These are phyloP conservation scores for Ceyx melanurus DNA, from an alignment of 2,113 vertebrate genomes.

Conservation along the genomic window DNA sequence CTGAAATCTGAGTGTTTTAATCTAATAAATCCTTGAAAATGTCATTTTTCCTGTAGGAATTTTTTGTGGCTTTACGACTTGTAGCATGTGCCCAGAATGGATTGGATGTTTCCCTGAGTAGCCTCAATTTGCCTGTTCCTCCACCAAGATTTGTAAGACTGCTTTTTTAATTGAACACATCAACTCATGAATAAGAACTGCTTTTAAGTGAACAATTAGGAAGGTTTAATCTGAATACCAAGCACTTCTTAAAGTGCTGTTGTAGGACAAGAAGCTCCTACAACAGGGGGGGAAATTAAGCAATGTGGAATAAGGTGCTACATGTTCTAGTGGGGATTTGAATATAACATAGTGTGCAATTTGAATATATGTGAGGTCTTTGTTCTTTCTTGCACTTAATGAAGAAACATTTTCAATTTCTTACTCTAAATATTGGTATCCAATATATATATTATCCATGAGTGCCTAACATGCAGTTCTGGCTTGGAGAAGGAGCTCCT, in stretches of 20 bases:
- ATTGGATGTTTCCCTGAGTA: conserved; percentile 90
- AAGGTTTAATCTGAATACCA: neutral
- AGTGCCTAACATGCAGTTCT: neutral
- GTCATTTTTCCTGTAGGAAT: conserved; percentile 82
- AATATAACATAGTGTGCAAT: neutral
- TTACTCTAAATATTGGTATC: neutral
- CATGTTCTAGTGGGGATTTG: neutral
- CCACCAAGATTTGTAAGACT: conserved; percentile 96
- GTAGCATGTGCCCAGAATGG: conserved; percentile 98
- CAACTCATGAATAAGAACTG: neutral
- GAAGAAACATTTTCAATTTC: neutral
- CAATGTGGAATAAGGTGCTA: neutral
- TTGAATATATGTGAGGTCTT: neutral
- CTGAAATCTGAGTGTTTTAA: neutral
- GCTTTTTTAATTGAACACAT: neutral
- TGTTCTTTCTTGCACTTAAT: neutral
- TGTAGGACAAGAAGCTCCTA: neutral
- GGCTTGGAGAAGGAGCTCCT: neutral
- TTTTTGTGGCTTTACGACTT: conserved; percentile 92
- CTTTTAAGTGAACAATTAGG: neutral
- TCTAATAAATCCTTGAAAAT: neutral
- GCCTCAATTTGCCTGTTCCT: conserved; percentile 87
- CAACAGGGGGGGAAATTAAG: neutral
- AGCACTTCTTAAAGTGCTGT: neutral
- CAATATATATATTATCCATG: no score